Conservation (phyloP, 1,140 invertebrate genomes). For the Halesus radiatus region DNA sequence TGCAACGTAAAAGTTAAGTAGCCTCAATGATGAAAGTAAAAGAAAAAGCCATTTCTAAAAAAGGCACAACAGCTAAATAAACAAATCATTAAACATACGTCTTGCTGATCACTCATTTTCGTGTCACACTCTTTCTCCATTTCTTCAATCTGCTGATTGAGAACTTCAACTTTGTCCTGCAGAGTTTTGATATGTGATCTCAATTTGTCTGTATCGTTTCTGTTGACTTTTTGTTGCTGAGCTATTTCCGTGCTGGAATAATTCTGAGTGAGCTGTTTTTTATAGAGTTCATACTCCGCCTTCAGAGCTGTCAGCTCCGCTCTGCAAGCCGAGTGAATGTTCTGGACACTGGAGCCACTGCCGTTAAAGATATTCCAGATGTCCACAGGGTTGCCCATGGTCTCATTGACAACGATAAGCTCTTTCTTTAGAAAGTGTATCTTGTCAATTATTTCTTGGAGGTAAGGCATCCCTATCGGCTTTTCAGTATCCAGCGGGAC, state of each 20-base stretch:
- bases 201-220: conserved; percentile 67
- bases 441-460: conserved; percentile 70
- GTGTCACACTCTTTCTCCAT: conserved; percentile 70
- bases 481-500: conserved; percentile 18
- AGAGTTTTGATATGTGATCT: conserved; percentile 75
- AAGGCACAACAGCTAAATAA: not conserved
- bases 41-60: no score
- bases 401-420: conserved; percentile 70
- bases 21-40: no score
- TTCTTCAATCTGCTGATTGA: conserved; percentile 75
- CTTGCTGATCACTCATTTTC: conserved; percentile 68
- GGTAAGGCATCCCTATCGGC: conserved; percentile 64
- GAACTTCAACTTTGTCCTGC: conserved; percentile 75
- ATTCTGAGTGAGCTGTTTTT: conserved; percentile 51
- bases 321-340: conserved; percentile 63
- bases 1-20: no score
- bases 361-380: conserved; percentile 68
- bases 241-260: conserved; percentile 56
- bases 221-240: conserved; percentile 60
- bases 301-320: conserved; percentile 66
- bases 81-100: conserved; percentile 56
- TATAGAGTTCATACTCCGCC: conserved; percentile 63
- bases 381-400: conserved; percentile 70
- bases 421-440: conserved; percentile 72
- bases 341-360: conserved; percentile 62